These are phyloP conservation scores for Macropodus opercularis DNA, from an alignment of 2,797 vertebrate genomes.

Conservation along the genomic window DNA sequence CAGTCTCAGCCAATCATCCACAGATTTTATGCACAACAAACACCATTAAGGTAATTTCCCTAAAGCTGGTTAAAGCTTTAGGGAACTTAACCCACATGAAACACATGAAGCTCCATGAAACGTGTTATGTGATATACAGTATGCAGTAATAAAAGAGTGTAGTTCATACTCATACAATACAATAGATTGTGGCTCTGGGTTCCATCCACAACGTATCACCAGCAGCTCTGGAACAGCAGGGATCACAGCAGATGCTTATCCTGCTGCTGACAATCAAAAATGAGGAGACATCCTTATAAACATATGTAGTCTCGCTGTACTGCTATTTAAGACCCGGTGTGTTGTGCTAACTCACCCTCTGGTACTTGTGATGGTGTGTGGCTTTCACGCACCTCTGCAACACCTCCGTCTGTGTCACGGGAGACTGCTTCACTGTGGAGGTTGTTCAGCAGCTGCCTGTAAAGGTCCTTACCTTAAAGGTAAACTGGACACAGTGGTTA, in stretches of 20 bases:
- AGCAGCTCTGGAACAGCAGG: slow-evolving; percentile 44
- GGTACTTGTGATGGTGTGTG: slow-evolving; percentile 9
- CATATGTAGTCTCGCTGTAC: neutral
- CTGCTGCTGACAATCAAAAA: slow-evolving; percentile 15
- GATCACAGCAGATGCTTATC: slow-evolving; percentile 30
- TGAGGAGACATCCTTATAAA: neutral
- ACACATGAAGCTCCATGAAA: no score
- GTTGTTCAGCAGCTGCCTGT: slow-evolving; percentile 52
- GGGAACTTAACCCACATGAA: no score
- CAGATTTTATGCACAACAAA: no score
- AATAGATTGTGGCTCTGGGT: no score
- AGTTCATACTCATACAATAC: no score
- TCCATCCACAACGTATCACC: slow-evolving; percentile 58
- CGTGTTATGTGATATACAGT: no score
- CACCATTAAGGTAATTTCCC: neutral
- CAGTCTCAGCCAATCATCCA: no score
- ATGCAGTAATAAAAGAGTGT: no score
- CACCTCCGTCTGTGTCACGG: slow-evolving; percentile 44
- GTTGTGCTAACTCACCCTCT: neutral
- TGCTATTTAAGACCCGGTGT: neutral
- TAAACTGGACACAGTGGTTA: slow-evolving; percentile 47
- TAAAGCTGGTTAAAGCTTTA: no score
- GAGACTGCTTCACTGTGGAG: slow-evolving; percentile 50
- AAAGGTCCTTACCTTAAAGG: slow-evolving; percentile 67
- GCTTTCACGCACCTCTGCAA: slow-evolving; percentile 40